Conservation (phyloP, 1,140 invertebrate genomes). For the Arctopsyche grandis region DNA sequence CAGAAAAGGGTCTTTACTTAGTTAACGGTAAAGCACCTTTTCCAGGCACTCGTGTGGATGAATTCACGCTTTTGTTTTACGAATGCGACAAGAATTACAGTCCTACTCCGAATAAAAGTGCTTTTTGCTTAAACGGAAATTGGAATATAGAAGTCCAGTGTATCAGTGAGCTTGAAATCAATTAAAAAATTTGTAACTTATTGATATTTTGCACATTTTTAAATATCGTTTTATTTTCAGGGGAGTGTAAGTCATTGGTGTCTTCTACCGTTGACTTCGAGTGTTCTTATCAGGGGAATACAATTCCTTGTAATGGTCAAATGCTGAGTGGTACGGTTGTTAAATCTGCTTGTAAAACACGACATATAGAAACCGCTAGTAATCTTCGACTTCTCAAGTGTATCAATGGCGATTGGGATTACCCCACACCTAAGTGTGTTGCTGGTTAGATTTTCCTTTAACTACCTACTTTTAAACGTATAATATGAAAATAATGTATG, state of each 20-base stretch:
- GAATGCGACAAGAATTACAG: not conserved
- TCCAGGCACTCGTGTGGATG: not conserved
- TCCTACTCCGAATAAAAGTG: not conserved
- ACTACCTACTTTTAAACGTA: no score
- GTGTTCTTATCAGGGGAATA: not conserved
- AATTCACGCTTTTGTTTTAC: not conserved
- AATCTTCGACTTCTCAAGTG: not conserved
- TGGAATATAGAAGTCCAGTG: not conserved
- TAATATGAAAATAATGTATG: no score
- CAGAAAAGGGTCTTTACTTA: constrained; percentile 13
- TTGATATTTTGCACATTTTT: not conserved
- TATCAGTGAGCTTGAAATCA: not conserved
- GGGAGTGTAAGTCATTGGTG: not conserved
- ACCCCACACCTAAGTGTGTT: constrained; percentile 29
- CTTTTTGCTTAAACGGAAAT: not conserved
- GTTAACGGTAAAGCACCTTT: not conserved
- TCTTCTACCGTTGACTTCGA: constrained; percentile 28
- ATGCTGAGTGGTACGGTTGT: constrained; percentile 18
- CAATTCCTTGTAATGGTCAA: constrained; percentile 1
- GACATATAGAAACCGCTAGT: not conserved
- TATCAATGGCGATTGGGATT: constrained; percentile 32
- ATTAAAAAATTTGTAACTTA: not conserved
- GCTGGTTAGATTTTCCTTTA: no score
- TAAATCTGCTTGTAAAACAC: not conserved
- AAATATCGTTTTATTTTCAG: constrained; percentile 13